phyloP scores from a whole-genome alignment of 2,113 vertebrate genomes.

The Oryctolagus cuniculus region DNA sequence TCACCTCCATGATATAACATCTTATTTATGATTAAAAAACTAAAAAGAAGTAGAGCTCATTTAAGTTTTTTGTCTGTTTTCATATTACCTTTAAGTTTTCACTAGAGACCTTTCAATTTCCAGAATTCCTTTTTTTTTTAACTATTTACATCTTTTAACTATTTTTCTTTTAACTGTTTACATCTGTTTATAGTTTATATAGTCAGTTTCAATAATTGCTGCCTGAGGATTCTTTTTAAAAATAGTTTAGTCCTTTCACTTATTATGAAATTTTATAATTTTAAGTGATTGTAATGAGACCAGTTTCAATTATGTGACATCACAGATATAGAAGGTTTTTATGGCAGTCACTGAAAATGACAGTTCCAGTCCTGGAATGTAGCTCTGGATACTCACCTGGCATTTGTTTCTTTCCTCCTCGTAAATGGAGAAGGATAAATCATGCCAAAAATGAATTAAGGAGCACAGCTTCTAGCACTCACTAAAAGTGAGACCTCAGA shows the following conservation, averaged over 20 bases:
- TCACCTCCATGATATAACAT: not conserved
- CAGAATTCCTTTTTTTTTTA: not conserved
- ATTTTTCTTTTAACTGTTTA: conserved; percentile 24
- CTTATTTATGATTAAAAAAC: not conserved
- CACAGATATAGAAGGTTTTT: not conserved
- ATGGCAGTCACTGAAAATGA: not conserved
- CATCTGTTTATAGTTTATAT: conserved; percentile 39
- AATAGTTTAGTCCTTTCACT: not conserved
- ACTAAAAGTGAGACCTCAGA: not conserved
- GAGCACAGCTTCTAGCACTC: not conserved
- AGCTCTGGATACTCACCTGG: not conserved
- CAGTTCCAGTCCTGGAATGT: not conserved
- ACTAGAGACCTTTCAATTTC: not conserved
- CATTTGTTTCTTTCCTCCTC: conserved; percentile 47
- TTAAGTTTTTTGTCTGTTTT: conserved; percentile 14
- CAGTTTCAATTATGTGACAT: not conserved
- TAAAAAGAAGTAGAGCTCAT: not conserved
- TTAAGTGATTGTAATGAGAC: not conserved
- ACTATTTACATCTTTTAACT: conserved; percentile 1
- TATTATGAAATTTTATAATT: not conserved
- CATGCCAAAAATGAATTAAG: not conserved
- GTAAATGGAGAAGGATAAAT: conserved; percentile 25
- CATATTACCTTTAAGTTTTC: not conserved
- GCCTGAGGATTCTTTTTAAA: conserved; percentile 6
- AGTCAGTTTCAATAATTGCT: not conserved